Evolutionary conservation across 2,888 invertebrate species (phyloP), one percentile per base, ranked within the genome.

Genomic region (Drosophila putrida): DNA sequence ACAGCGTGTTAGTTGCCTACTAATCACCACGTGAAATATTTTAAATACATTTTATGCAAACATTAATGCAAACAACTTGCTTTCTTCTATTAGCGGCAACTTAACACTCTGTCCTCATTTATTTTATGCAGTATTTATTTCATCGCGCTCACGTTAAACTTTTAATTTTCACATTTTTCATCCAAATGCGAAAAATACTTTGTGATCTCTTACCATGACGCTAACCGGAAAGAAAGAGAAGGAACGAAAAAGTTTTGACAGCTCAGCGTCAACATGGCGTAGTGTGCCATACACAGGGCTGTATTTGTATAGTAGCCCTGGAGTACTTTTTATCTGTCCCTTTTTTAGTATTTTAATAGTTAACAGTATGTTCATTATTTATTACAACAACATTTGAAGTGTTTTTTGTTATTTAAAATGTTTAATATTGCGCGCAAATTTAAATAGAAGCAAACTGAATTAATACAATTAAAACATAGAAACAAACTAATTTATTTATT

Each of bases 211-310:
- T 91, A 92, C 92, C 92, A 92, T 92, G 91, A 87, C 89, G 88
- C 90, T 90, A 91, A 92, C 92, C 92, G 92, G 92, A 92, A 92
- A 92, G 92, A 92, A 92, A 90, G 92, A 92, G 90, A 87, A 85
- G 85, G 89, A 79, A 61, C 68, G 74, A 71, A 72, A 69, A 43
- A 25, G 49, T 44, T 84, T 87, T 89, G 87, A 85, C 85, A 87
- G 64, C 64, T 63, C 64, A 28, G 50, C 44, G 53, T 55, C 70
- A 82, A 67, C 66, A 83, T 83, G 83, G 86, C 89, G 83, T 50
- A 47, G 75, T 80, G 69, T 75, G 71, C 8, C 36, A 6, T 31
- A 31, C n/a, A 15, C 75, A 86, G 73, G 10, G 83, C 71, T 80
- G 83, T 64, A 64, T 46, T 70, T 65, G 0, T 13, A 10, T 6